Base-by-base conservation (phyloP, 2,113 vertebrate species). In the Urocitellus parryii region DNA sequence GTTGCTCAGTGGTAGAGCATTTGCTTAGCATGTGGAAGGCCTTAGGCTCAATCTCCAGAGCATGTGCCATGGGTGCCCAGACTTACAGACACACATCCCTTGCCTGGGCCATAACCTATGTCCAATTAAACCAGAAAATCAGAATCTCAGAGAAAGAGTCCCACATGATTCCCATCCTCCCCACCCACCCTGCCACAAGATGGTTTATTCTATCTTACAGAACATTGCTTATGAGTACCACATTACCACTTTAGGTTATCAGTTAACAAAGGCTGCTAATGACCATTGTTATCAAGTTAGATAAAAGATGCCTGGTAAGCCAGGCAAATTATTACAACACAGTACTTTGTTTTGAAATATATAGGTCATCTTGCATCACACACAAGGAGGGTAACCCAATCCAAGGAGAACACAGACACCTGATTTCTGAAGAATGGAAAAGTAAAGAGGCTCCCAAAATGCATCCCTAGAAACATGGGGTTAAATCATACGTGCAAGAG, bases 191-290 rank as follows among this genome's bases (percentile, higher is more conserved):
- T 98, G 94, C 97, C 98, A 94, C 97, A 98, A 85, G 97, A 96
- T 96, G 85, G 67, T 97, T 98, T 98, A 98, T 98, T 98, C 95
- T 95, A 96, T 97, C 94, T 93, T 74, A 70, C 58, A 91, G 70
- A 97, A 92, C 98, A 97, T 97, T 98, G 97, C 97, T 98, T 97
- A 96, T 91, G 98, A 98, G 86, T 78, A 97, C 97, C 45, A 27
- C 70, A 34, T 98, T 97, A 85, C 96, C 37, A 73, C 97, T 97
- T 96, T 94, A 94, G 96, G 94, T 98, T 98, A 97, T 97, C 97
- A 96, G 88, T 91, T 98, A 97, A 91, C 96, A 97, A 98, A 98
- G 27, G 68, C 90, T 96, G 90, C 70, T 98, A 97, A 98, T 97
- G 94, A 98, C 95, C 85, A 92, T 61, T 94, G 85, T 96, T 97